phyloP scores from a whole-genome alignment of 1,140 invertebrate genomes.

The Drosophila ogumai region DNA sequence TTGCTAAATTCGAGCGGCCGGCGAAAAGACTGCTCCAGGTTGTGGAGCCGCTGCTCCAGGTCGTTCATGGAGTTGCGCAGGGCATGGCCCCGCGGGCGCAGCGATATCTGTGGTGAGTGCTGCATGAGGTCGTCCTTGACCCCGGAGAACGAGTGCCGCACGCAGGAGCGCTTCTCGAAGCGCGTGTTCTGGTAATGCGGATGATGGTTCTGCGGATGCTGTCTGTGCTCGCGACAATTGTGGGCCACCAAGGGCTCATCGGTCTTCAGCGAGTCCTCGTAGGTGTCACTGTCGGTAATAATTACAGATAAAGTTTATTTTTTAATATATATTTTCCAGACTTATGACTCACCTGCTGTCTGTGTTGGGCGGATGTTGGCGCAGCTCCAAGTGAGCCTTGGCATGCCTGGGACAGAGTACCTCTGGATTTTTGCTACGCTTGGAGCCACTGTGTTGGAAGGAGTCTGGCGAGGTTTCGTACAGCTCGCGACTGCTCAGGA shows the following conservation, averaged over 20 bases:
- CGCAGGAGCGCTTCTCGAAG: slow-evolving; percentile 78
- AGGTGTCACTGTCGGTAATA: slow-evolving; percentile 86
- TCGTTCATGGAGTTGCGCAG: slow-evolving; percentile 84
- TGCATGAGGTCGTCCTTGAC: slow-evolving; percentile 84
- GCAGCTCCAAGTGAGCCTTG: slow-evolving; percentile 72
- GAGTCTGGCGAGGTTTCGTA: slow-evolving; percentile 89
- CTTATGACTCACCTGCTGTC: slow-evolving; percentile 60
- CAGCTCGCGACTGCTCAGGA: slow-evolving; percentile 85
- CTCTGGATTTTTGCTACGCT: slow-evolving; percentile 57
- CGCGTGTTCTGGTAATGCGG: slow-evolving; percentile 78
- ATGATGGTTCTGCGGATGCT: slow-evolving; percentile 49
- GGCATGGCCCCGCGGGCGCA: slow-evolving; percentile 74
- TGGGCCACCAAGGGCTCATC: slow-evolving; percentile 72
- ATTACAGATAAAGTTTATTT: too few relatives aligned
- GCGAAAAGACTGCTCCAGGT: slow-evolving; percentile 82
- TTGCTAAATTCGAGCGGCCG: slow-evolving; percentile 79
- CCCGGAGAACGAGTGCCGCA: slow-evolving; percentile 82
- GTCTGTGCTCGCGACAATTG: slow-evolving; percentile 84
- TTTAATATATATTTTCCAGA: too few relatives aligned
- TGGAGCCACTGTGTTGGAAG: slow-evolving; percentile 85
- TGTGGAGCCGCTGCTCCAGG: slow-evolving; percentile 78
- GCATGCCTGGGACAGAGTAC: slow-evolving; percentile 75
- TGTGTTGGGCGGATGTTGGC: slow-evolving; percentile 56
- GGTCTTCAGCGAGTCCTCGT: slow-evolving; percentile 88
- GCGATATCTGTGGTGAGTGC: slow-evolving; percentile 73